These are phyloP conservation scores for Atta colombica DNA, from an alignment of 1,140 invertebrate genomes.

Conservation along the genomic window DNA sequence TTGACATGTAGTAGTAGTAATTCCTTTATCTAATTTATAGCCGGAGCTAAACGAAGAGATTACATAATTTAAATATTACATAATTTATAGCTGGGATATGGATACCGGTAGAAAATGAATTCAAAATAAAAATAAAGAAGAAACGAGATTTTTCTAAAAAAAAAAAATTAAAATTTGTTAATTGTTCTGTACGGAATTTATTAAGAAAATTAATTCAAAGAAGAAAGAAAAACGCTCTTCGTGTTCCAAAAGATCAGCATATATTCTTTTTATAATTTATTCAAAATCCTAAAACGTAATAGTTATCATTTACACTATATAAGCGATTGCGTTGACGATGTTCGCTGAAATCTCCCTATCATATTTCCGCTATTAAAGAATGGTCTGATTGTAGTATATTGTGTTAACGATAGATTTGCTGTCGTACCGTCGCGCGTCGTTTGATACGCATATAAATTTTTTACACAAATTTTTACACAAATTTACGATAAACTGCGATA, in stretches of 20 bases:
- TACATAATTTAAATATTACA: constrained; percentile 49
- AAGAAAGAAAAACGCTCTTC: not conserved
- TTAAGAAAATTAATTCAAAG: not conserved
- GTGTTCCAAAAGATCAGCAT: not conserved
- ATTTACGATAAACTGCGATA: not conserved
- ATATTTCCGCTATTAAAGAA: not conserved
- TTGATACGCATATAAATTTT: not conserved
- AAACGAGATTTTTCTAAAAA: no score
- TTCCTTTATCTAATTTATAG: constrained; percentile 56
- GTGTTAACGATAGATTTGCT: not conserved
- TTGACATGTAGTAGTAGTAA: constrained; percentile 40
- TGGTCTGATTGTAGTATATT: not conserved
- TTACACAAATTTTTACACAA: not conserved
- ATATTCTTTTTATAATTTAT: not conserved
- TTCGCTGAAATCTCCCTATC: constrained; percentile 2
- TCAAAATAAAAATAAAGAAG: not conserved
- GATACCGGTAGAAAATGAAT: not conserved
- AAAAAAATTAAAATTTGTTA: not conserved
- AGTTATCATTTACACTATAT: not conserved
- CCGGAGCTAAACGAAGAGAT: constrained; percentile 19
- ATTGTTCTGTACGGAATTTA: not conserved
- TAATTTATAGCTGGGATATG: constrained; percentile 15
- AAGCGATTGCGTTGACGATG: not conserved
- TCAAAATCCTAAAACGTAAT: not conserved
- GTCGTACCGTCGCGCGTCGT: no score